Conservation (phyloP, 1,140 invertebrate genomes). For the Aphelinus atriplicis region DNA sequence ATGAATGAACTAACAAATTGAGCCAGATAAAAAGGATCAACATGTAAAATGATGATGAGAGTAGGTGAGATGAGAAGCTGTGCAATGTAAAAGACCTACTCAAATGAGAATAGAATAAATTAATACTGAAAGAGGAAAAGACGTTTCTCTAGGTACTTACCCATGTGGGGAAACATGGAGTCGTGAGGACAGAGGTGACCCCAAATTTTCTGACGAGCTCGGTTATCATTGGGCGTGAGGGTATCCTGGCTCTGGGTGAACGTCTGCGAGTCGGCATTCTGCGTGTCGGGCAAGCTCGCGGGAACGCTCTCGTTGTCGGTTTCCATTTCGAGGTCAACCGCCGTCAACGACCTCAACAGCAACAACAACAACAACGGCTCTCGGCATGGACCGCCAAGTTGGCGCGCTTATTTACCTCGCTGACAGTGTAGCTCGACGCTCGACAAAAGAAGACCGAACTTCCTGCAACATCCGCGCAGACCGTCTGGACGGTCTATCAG, state of each 20-base stretch:
- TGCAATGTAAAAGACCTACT: too few relatives aligned
- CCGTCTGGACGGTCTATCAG: too few relatives aligned
- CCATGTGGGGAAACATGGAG: constrained; percentile 37
- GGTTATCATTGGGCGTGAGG: neutral
- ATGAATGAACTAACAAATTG: too few relatives aligned
- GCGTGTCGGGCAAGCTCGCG: constrained; percentile 50
- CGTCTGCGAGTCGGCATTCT: constrained; percentile 45
- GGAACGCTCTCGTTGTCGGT: constrained; percentile 30
- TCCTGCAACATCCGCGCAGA: too few relatives aligned
- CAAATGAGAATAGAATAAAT: neutral
- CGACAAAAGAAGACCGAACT: too few relatives aligned
- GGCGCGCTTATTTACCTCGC: too few relatives aligned
- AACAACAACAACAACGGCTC: neutral
- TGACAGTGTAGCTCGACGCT: too few relatives aligned
- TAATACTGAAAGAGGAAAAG: neutral
- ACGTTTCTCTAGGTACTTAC: constrained; percentile 39
- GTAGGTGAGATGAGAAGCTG: too few relatives aligned
- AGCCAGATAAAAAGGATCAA: too few relatives aligned
- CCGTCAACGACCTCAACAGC: too few relatives aligned
- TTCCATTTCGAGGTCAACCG: constrained; percentile 8
- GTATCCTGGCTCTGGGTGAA: constrained; percentile 47
- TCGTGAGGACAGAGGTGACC: constrained; percentile 49
- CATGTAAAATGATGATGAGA: too few relatives aligned
- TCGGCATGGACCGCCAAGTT: too few relatives aligned
- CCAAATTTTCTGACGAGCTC: constrained; percentile 42